phyloP scores from a whole-genome alignment of 2,113 vertebrate genomes.

The Prionailurus bengalensis region DNA sequence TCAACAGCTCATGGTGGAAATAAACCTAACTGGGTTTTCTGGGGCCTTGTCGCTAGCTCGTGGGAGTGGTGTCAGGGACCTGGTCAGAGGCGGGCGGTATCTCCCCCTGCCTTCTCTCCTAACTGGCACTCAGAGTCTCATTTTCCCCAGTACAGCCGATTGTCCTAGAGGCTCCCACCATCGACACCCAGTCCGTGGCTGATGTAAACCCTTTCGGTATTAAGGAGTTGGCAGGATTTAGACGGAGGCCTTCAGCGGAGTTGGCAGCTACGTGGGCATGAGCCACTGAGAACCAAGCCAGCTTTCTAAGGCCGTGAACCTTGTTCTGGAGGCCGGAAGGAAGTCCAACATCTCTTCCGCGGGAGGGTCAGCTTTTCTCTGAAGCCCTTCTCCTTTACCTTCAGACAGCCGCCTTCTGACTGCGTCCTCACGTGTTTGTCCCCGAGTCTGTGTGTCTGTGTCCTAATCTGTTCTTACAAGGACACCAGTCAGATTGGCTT shows the following conservation, averaged over 20 bases:
- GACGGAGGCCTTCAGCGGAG: not conserved
- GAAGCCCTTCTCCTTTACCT: not conserved
- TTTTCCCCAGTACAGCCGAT: not conserved
- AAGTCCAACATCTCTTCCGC: not conserved
- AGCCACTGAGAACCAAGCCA: not conserved
- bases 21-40: not conserved
- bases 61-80: not conserved
- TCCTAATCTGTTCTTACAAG: not conserved
- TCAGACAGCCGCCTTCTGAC: not conserved
- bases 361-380: not conserved
- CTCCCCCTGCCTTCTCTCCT: not conserved
- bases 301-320: not conserved
- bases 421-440: not conserved
- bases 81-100: fast-evolving
- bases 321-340: not conserved
- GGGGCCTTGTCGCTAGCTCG: not conserved
- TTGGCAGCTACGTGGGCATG: not conserved
- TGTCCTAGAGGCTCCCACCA: not conserved
- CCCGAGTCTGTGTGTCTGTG: not conserved
- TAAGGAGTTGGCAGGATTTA: not conserved
- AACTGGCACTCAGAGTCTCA: not conserved
- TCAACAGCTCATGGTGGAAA: not conserved
- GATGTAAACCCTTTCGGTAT: not conserved
- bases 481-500: not conserved
- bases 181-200: not conserved